Base-by-base conservation (phyloP, 2,888 invertebrate genomes). In the Machimus rusticus region DNA sequence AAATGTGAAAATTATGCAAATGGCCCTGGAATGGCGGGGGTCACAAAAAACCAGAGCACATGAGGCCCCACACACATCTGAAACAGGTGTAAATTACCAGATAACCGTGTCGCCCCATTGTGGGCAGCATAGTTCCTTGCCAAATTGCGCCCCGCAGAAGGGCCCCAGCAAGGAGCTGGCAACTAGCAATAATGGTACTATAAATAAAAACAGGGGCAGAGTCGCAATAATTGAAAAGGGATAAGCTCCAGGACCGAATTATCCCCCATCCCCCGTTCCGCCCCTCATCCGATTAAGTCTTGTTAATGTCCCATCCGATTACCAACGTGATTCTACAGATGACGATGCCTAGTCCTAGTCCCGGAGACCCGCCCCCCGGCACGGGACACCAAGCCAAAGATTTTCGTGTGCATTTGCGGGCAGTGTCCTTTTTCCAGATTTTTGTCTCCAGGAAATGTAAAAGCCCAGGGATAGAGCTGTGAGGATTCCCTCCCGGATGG, bases 241-340 rank as follows among this genome's bases (percentile, higher is more conserved):
- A 85, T 85, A 85, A 85, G 85, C 85, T 14, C 31, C 55, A 66
- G 19, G 19, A 82, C 57, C 16, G 57, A 82, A 82, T 82, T 66
- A 82, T 82, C 37, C 57, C 23, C 37, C 43, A 12, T 23, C 31
- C 46, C 43, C 16, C 12, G 43, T 74, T 28, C 43, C 37, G 74
- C 74, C 16, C 74, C 9, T 78, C 55, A 86, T 86, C 86, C 86
- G 86, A 86, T 86, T 86, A 86, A 86, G 86, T 78, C 86, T 86
- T 86, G 86, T 86, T 86, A 86, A 86, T 78, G 86, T 86, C 76
- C 78, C 77, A 78, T 86, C 78, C 86, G 78, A 86, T 86, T 86
- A 86, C 86, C 78, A 51, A 51, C 51, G 86, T 86, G 86, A 86
- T 86, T 76, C 76, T 14, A 43, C 51, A 34, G 74, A 85, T 85